Percentiles rank a stretch among this genome's conserved stretches.
phyloP scores from a whole-genome alignment of 1,140 invertebrate species.

The Acyrthosiphon pisum region DNA sequence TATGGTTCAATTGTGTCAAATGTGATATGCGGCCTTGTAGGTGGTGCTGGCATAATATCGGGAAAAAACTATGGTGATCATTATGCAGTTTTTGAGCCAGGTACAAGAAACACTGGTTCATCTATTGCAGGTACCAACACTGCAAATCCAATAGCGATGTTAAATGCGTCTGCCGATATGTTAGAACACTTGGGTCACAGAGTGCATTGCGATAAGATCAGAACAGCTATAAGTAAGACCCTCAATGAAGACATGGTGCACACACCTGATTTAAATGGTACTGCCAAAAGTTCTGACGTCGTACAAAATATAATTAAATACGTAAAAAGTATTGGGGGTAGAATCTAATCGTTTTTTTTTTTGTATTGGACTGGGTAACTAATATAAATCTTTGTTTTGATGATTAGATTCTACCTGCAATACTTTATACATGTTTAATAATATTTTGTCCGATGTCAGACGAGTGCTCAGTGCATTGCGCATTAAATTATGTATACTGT shows the following conservation, averaged over 20 bases:
- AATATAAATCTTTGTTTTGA: too few species aligned
- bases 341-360: neutral
- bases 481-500: too few species aligned
- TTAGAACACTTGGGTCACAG: slow-evolving; percentile 86
- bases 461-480: too few species aligned
- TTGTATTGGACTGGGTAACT: neutral
- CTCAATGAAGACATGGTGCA: slow-evolving; percentile 82
- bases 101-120: slow-evolving; percentile 92
- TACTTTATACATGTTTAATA: too few species aligned
- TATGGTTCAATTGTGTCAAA: slow-evolving; percentile 98
- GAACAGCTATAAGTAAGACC: slow-evolving; percentile 79
- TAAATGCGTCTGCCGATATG: slow-evolving; percentile 92
- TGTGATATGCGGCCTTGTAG: slow-evolving; percentile 94
- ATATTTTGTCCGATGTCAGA: too few species aligned
- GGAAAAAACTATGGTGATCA: slow-evolving; percentile 94
- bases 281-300: slow-evolving; percentile 69
- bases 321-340: slow-evolving; percentile 56
- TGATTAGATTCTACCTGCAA: too few species aligned
- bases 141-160: slow-evolving; percentile 96
- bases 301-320: slow-evolving; percentile 68
- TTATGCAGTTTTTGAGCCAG: slow-evolving; percentile 91
- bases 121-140: slow-evolving; percentile 93
- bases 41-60: slow-evolving; percentile 94
- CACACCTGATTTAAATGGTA: slow-evolving; percentile 72
- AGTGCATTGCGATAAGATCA: slow-evolving; percentile 80